Percentiles rank a stretch among this genome's conserved stretches.
Evolutionary conservation across 2,113 vertebrate genomes (phyloP).

Genomic region (Heterochromis multidens): DNA sequence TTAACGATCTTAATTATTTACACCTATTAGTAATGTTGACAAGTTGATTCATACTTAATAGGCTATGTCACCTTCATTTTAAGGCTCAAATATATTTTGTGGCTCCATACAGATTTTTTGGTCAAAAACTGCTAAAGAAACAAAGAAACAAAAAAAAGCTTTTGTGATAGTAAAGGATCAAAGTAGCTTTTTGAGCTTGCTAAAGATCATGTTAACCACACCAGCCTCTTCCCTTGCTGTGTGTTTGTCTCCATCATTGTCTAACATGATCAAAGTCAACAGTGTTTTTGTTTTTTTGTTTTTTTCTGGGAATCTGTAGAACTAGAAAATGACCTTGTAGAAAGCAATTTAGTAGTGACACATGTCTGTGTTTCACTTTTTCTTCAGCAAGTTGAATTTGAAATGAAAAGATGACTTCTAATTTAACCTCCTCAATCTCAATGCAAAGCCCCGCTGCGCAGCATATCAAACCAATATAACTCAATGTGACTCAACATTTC

Average conservation of each 20-base stretch:
- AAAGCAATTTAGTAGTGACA: neutral
- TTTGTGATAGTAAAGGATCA: neutral
- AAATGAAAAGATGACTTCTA: neutral
- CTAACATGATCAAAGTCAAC: neutral
- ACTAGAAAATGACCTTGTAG: neutral
- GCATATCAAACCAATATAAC: neutral
- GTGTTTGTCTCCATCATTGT: neutral
- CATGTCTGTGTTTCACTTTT: neutral
- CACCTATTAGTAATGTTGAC: neutral
- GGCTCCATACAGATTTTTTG: rapidly evolving
- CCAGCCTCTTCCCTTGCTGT: neutral
- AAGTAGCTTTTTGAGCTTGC: neutral
- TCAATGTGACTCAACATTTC: neutral
- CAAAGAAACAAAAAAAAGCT: neutral
- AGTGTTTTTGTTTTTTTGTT: neutral
- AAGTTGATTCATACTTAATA: neutral
- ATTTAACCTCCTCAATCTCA: neutral
- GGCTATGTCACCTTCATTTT: neutral
- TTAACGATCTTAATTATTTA: neutral
- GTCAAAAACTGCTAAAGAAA: neutral
- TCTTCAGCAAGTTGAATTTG: neutral
- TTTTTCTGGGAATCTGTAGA: neutral
- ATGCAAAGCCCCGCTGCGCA: neutral
- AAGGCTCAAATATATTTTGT: neutral
- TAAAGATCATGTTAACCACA: neutral